A percentile compares a stretch with the other conserved stretches of the same genome.
phyloP scores from a whole-genome alignment of 1,140 invertebrate species.

The Phymorhynchus buccinoides region DNA sequence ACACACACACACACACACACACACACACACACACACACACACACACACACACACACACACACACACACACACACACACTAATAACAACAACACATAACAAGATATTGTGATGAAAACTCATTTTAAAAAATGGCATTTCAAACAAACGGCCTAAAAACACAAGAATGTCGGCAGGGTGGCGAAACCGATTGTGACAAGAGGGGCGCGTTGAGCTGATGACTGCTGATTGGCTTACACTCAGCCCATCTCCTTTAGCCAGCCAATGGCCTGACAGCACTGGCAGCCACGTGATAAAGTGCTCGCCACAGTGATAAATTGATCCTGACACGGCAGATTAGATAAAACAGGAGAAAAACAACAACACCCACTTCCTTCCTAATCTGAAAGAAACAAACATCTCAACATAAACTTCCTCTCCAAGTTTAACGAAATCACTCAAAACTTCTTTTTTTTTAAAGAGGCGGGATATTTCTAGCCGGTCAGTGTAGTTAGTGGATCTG shows the following conservation, averaged over 20 bases:
- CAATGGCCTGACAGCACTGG: background rate
- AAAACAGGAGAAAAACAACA: background rate
- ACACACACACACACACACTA: too few relatives aligned
- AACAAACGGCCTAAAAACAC: too few relatives aligned
- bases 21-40: too few relatives aligned
- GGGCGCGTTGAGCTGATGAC: background rate
- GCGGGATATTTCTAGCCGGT: background rate
- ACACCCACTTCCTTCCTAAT: background rate
- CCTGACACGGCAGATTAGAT: slow-evolving; percentile 2
- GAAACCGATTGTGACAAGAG: slow-evolving; percentile 6
- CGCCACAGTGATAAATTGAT: background rate
- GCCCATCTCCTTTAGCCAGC: background rate
- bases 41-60: too few relatives aligned
- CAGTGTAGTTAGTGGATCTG: background rate
- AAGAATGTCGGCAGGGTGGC: background rate
- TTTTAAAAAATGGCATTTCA: too few relatives aligned
- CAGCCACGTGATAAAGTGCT: slow-evolving; percentile 1
- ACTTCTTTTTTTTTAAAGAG: background rate
- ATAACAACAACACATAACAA: too few relatives aligned
- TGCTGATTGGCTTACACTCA: slow-evolving; percentile 6
- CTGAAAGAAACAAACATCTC: background rate
- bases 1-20: too few relatives aligned
- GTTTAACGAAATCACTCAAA: background rate
- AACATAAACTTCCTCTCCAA: background rate
- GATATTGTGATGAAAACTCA: too few relatives aligned